Percentiles rank a stretch among this genome's conserved stretches.
phyloP scores from a whole-genome alignment of 2,797 vertebrate species.

The Pygocentrus nattereri region DNA sequence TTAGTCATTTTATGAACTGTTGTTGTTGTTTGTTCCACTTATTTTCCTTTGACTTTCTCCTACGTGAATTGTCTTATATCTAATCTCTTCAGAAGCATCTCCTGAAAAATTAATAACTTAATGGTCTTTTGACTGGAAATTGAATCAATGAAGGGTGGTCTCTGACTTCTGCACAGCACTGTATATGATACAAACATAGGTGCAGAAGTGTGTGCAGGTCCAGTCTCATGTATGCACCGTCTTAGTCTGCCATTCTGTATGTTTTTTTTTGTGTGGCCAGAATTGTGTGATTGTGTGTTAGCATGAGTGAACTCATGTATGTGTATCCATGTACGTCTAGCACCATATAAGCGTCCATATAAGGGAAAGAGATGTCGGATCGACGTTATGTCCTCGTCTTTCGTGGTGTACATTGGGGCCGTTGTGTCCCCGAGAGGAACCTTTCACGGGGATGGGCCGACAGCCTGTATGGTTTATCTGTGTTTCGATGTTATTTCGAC shows the following conservation, averaged over 20 bases:
- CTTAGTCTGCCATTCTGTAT: neutral
- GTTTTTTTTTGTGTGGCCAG: constrained; percentile 13
- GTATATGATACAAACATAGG: no score
- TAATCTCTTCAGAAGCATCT: no score
- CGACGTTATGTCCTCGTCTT: neutral
- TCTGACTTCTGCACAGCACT: no score
- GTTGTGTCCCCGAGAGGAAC: constrained; percentile 1
- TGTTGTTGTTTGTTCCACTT: no score
- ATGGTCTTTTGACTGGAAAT: no score
- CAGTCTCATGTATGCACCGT: constrained; percentile 13
- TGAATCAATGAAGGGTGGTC: no score
- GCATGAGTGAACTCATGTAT: neutral
- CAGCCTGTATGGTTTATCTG: constrained; percentile 11
- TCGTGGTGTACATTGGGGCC: neutral
- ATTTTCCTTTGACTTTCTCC: no score
- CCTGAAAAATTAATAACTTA: no score
- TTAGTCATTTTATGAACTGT: no score
- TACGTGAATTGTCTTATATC: no score
- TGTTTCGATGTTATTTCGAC: neutral
- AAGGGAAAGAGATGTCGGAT: neutral
- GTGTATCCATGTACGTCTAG: constrained; percentile 16
- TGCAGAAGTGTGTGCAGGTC: neutral
- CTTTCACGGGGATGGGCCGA: neutral
- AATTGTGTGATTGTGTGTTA: neutral
- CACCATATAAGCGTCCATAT: neutral